Evolutionary conservation across 2,888 invertebrate species (phyloP).

Genomic region (Trimorus sp.): DNA sequence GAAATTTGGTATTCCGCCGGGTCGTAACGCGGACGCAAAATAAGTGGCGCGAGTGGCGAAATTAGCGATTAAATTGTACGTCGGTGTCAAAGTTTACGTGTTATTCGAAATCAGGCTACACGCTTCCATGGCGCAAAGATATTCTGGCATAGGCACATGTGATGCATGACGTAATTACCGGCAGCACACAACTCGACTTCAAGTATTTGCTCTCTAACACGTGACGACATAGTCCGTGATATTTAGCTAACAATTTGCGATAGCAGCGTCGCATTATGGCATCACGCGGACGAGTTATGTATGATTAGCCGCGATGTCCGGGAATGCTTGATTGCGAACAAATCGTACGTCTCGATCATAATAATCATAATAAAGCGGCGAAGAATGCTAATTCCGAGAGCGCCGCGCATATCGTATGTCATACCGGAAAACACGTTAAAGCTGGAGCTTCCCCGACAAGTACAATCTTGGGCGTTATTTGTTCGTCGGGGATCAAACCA

Average conservation of each 20-base stretch:
- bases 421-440: conserved; percentile 39
- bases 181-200: conserved; percentile 60
- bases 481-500: conserved; percentile 31
- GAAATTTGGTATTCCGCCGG: neutral
- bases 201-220: conserved; percentile 63
- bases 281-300: conserved; percentile 42
- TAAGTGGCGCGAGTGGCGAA: conserved; percentile 42
- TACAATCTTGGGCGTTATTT: conserved; percentile 49
- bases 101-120: conserved; percentile 56
- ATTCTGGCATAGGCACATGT: conserved; percentile 58
- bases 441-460: conserved; percentile 42
- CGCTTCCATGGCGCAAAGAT: conserved; percentile 45
- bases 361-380: conserved; percentile 36
- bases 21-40: conserved; percentile 21
- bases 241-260: conserved; percentile 62
- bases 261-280: conserved; percentile 29
- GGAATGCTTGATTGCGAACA: conserved; percentile 40
- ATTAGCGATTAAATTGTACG: conserved; percentile 53
- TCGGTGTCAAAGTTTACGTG: conserved; percentile 56
- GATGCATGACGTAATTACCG: conserved; percentile 63
- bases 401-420: conserved; percentile 26
- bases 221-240: conserved; percentile 51
- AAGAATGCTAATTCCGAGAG: conserved; percentile 37
- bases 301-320: conserved; percentile 47
- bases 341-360: conserved; percentile 22